A percentile compares a stretch with the other conserved stretches of the same genome.
phyloP scores from a whole-genome alignment of 2,888 invertebrate species.

The Alloplasta piceator region DNA sequence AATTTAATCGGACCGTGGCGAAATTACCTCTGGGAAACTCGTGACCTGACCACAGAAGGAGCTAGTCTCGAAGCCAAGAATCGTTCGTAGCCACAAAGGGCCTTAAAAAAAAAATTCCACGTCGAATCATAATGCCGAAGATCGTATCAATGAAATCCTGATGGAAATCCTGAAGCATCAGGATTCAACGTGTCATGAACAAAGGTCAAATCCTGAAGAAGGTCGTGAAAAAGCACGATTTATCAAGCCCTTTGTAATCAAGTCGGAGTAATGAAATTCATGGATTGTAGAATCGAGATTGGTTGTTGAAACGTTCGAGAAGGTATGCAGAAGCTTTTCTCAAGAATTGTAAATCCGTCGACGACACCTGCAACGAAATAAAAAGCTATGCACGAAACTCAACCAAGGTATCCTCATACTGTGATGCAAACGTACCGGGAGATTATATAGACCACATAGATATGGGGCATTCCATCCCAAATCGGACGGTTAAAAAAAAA shows the following conservation, averaged over 20 bases:
- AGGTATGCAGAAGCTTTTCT: slow-evolving; percentile 20
- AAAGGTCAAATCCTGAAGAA: not conserved
- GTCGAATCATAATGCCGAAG: too few relatives aligned
- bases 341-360: slow-evolving; percentile 37
- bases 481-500: too few relatives aligned
- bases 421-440: slow-evolving; percentile 8
- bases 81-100: slow-evolving; percentile 15
- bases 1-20: slow-evolving; percentile 74
- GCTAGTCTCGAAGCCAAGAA: slow-evolving; percentile 16
- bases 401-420: slow-evolving; percentile 30
- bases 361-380: slow-evolving; percentile 59
- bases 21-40: slow-evolving; percentile 75
- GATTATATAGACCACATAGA: not conserved
- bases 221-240: not conserved
- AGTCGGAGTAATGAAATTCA: slow-evolving; percentile 48
- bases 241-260: slow-evolving; percentile 10
- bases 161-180: too few relatives aligned
- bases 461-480: too few relatives aligned
- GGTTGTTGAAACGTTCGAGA: slow-evolving; percentile 4
- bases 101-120: too few relatives aligned
- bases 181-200: too few relatives aligned
- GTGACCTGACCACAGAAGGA: not conserved
- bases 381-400: slow-evolving; percentile 44
- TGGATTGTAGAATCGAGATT: slow-evolving; percentile 34
- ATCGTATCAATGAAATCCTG: too few relatives aligned